Evolutionary conservation across 2,797 vertebrate species (phyloP), one percentile per base, ranked within the genome.

Genomic region (Kryptolebias ocellatus): DNA sequence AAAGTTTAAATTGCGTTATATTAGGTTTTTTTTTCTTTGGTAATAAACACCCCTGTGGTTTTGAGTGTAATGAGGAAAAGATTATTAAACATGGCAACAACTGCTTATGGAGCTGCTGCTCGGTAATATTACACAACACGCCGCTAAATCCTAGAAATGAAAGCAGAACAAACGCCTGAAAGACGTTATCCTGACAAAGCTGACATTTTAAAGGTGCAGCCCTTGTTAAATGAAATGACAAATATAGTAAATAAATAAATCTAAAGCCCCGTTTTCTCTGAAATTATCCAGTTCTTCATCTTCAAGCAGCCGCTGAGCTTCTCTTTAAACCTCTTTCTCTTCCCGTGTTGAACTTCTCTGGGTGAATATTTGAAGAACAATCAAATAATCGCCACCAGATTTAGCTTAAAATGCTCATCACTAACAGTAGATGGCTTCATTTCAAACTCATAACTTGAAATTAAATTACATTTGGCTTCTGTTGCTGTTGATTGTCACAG

Each of bases 31-130:
- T 63, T 24, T 24, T 24, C 20, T 24, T 24, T 24, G 20, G 62
- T 39, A 64, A 44, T 18, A 24, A 69, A 73, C 37, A 51, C 59
- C 77, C 77, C 42, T 46, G 79, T 73, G 81, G 85, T 78, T 83
- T 53, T 70, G 14, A 45, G 55, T 70, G 74, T 80, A 79, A 77
- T 79, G 60, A 87, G 64, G 55, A 54, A 83, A 73, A 67, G 68
- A 24, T 75, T 63, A 80, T 79, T 75, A 73, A 64, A 79, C 56
- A 81, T 62, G 20, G 45, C 44, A 47, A 47, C 53, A 45, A 49
- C 31, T 76, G 73, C 70, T 85, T 54, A 34, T 39, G 51, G 51
- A 70, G 72, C 71, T 50, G 64, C 59, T 44, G 10, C 60, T 66
- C 17, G 9, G 54, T 62, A 49, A 68, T 64, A 65, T 68, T 58